Evolutionary conservation across 2,797 vertebrate genomes (phyloP).

Genomic region (Sternarchorhynchus goeldii): DNA sequence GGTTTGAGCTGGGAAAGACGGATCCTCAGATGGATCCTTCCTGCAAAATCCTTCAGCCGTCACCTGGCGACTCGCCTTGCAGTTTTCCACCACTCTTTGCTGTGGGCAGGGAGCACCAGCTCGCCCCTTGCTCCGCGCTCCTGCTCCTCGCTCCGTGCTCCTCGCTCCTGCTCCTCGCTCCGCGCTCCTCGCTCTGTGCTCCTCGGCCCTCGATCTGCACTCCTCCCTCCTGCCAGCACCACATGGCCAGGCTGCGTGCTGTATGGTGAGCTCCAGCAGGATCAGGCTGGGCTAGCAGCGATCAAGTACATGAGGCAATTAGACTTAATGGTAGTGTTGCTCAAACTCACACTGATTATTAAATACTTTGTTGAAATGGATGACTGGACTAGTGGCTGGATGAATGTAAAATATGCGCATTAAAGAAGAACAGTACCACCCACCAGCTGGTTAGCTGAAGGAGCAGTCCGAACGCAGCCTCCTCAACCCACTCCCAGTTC

Average conservation of each 20-base stretch:
- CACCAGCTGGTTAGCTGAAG: slow-evolving; percentile 27
- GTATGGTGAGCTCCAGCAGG: slow-evolving; percentile 59
- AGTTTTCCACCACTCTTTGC: slow-evolving; percentile 63
- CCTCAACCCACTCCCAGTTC: slow-evolving; percentile 50
- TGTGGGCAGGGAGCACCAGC: slow-evolving; percentile 66
- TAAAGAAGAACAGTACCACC: slow-evolving; percentile 42
- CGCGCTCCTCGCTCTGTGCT: too few species aligned
- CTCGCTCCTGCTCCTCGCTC: too few species aligned
- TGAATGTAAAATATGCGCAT: slow-evolving; percentile 32
- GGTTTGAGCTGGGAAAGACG: slow-evolving; percentile 73
- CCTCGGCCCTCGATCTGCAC: too few species aligned
- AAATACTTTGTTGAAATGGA: slow-evolving; percentile 43
- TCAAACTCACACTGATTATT: slow-evolving; percentile 60
- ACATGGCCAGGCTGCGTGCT: slow-evolving; percentile 59
- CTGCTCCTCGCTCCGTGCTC: too few species aligned
- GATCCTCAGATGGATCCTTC: slow-evolving; percentile 58
- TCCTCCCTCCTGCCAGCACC: slow-evolving; percentile 4
- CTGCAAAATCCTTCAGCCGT: slow-evolving; percentile 62
- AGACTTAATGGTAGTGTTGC: slow-evolving; percentile 49
- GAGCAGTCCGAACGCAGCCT: slow-evolving; percentile 54
- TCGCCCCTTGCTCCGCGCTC: slow-evolving; percentile 22
- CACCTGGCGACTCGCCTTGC: slow-evolving; percentile 57
- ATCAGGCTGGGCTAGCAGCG: slow-evolving; percentile 21
- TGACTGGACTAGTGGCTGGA: slow-evolving; percentile 34
- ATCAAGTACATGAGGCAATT: slow-evolving; percentile 49